Evolutionary conservation across 2,888 invertebrate genomes (phyloP).

Genomic region (Lasioglossum zephyrum): DNA sequence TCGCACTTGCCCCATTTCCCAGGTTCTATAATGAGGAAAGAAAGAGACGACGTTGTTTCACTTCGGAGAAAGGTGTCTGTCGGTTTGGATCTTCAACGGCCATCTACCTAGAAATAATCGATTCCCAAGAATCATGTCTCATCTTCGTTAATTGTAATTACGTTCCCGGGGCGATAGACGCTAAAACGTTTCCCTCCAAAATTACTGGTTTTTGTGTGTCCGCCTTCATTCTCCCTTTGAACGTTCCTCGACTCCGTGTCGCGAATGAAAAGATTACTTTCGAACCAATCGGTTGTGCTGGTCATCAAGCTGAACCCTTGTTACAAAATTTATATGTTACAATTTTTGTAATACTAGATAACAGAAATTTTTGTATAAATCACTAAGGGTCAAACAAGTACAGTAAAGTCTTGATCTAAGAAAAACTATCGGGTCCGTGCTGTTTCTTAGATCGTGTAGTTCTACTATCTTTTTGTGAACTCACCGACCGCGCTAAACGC

Average conservation of each 20-base stretch:
- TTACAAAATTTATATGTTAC: background rate
- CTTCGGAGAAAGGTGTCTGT: conserved; percentile 31
- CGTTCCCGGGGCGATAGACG: conserved; percentile 1
- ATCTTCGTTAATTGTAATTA: conserved; percentile 48
- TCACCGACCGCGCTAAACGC: too few relatives aligned
- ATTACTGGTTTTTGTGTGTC: conserved; percentile 24
- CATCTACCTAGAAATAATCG: conserved; percentile 44
- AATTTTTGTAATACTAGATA: too few relatives aligned
- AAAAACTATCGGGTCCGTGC: too few relatives aligned
- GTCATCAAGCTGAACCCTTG: too few relatives aligned
- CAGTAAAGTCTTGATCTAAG: too few relatives aligned
- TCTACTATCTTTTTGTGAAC: too few relatives aligned
- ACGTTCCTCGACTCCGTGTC: background rate
- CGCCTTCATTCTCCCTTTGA: background rate
- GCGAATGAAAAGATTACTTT: background rate
- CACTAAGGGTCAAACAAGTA: too few relatives aligned
- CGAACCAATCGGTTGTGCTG: background rate
- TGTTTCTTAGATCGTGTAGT: too few relatives aligned
- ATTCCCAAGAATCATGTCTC: conserved; percentile 34
- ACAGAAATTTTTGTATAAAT: background rate
- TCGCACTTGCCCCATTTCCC: conserved; percentile 64
- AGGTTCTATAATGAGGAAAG: conserved; percentile 57
- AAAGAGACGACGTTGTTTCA: conserved; percentile 52
- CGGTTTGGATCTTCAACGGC: conserved; percentile 52
- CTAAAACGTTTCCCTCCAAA: background rate